Evolutionary conservation across 2,797 vertebrate genomes (phyloP), one percentile per base, ranked within the genome.

Genomic region (Enteromius treurensis): DNA sequence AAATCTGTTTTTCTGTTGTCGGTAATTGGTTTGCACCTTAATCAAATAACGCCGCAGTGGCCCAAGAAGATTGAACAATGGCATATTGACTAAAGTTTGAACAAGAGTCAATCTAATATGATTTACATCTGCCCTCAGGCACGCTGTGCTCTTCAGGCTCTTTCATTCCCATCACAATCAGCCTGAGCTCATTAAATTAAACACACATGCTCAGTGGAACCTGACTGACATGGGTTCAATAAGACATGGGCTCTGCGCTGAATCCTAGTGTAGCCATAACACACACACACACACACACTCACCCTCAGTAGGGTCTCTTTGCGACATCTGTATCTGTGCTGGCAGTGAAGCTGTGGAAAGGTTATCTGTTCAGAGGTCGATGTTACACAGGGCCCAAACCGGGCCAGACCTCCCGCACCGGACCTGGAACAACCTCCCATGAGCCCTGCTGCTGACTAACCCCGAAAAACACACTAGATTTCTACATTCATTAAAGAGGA

Each of bases 291-390:
- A 42, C 23, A 11, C 34, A n/a, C n/a, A n/a, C n/a, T n/a, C n/a
- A n/a, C n/a, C 23, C 77, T 19, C 76, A 80, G 86, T 70, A 37
- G 84, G 84, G 49, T 74, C 80, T 81, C 68, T 71, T 75, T 42
- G 23, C 62, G 21, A 84, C 87, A 87, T 86, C 82, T 88, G 88
- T 85, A 89, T 53, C 67, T 15, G 65, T 71, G 34, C 75, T 82
- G 77, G 76, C 77, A 69, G 69, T 76, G 78, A 78, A 73, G 79
- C 70, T 73, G 82, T 86, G 84, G 80, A 89, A 89, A 89, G 87
- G 88, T 89, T 86, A 88, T 80, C 69, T 32, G 64, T 21, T 45
- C 26, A 78, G 83, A 65, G 58, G 82, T 87, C 87, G 67, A 84
- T 87, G 85, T 85, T 87, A 86, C 87, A 87, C 81, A 47, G 83